Evolutionary conservation across 2,113 vertebrate genomes (phyloP).

Genomic region (Triplophysa rosa): DNA sequence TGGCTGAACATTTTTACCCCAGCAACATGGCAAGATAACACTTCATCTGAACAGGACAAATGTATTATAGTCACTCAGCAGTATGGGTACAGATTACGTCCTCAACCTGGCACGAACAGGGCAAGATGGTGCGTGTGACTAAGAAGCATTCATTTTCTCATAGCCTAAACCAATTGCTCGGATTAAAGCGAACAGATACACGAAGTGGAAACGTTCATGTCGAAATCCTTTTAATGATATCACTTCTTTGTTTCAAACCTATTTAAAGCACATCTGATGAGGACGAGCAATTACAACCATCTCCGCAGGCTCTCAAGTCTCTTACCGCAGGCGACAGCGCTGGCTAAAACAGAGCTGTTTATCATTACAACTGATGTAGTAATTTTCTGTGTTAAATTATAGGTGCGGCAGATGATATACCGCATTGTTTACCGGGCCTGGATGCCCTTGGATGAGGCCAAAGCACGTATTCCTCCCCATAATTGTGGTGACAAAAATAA

Average conservation of each 20-base stretch:
- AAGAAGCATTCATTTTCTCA: neutral
- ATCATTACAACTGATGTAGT: constrained; percentile 16
- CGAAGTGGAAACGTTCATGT: neutral
- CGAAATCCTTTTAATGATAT: neutral
- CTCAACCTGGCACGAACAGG: neutral
- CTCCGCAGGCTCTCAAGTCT: neutral
- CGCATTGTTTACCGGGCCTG: constrained; percentile 6
- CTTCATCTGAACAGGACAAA: neutral
- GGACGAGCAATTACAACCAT: constrained; percentile 27
- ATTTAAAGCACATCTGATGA: constrained; percentile 34
- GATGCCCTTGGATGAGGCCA: neutral
- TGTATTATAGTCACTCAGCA: neutral
- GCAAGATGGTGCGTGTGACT: neutral
- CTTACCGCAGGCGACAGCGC: neutral
- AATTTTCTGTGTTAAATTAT: constrained; percentile 35
- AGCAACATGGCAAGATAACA: no score
- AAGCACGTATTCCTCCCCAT: neutral
- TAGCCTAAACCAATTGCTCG: constrained; percentile 1
- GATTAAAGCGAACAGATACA: constrained; percentile 14
- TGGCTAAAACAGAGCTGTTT: constrained; percentile 5
- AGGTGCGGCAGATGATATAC: neutral
- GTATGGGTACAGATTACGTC: neutral
- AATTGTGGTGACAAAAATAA: neutral
- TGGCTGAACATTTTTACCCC: no score
- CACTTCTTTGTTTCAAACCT: constrained; percentile 5